Evolutionary conservation across 2,797 vertebrate genomes (phyloP), one percentile per base, ranked within the genome.

Genomic region (Parotocinclus haroldoi): DNA sequence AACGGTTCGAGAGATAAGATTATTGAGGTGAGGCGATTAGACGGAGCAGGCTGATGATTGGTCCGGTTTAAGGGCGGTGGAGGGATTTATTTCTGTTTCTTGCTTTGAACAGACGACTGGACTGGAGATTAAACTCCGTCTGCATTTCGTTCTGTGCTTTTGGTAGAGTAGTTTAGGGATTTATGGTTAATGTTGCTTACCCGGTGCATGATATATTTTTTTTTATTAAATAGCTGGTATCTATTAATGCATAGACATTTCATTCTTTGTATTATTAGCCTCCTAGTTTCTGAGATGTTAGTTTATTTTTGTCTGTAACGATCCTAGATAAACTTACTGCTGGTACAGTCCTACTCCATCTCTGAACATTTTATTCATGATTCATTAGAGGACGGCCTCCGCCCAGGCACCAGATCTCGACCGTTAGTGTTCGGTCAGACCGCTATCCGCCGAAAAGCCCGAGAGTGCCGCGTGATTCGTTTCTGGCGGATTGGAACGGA

Each of bases 191-290:
- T 91, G 91, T 91, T 91, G 92, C 92, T 93, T 93, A 89, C 85
- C n/a, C 83, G 75, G 89, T 91, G 91, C 90, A 90, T 93, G 89
- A 92, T 89, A 92, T 90, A 18, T 44, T 12, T 8, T 3, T 58
- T 57, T 1, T 62, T 48, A 94, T n/a, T n/a, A n/a, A n/a, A 97
- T 96, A 99, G 95, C 96, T 98, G 96, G 95, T 95, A 96, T 97
- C 96, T 98, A 95, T 97, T 94, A 92, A 91, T 90, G 89, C 94
- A 87, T 91, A 93, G 90, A 91, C 93, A 90, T 92, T 94, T 92
- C 89, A 91, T 90, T 85, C 89, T 84, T 92, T 92, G 91, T 89
- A 84, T 86, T 91, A 90, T 87, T 92, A 90, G 88, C 90, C 86
- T 93, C 90, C n/a, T n/a, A n/a, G n/a, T 85, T 85, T 85, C 88